Conservation (phyloP, 2,888 invertebrate species). For the Cloeon dipterum region DNA sequence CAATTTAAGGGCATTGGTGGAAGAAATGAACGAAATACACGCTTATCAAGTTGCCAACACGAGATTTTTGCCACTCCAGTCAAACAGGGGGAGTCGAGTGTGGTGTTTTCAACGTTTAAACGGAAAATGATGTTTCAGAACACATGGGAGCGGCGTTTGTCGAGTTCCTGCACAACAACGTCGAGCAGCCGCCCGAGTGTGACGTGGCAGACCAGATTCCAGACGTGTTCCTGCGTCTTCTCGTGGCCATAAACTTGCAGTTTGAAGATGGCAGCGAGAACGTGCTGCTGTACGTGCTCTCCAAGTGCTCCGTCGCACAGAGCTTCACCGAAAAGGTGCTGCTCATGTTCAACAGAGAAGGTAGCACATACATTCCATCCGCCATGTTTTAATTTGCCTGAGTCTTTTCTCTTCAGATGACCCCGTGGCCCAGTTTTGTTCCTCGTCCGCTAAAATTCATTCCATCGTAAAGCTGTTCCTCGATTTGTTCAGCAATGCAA, state of each 20-base stretch:
- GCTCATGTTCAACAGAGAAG: conserved; percentile 72
- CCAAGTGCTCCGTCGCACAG: conserved; percentile 48
- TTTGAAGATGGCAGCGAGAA: conserved; percentile 39
- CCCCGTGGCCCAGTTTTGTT: conserved; percentile 28
- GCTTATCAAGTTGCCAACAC: too few species aligned
- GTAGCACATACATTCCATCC: conserved; percentile 20
- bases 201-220: conserved; percentile 68
- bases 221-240: conserved; percentile 59
- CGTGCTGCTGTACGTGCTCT: conserved; percentile 43
- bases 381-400: too few species aligned
- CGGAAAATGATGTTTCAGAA: conserved; percentile 28
- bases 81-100: too few species aligned
- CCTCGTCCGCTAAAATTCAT: conserved; percentile 34
- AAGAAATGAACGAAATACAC: too few species aligned
- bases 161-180: conserved; percentile 51
- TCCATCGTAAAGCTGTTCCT: conserved; percentile 72
- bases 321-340: conserved; percentile 78
- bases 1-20: too few species aligned
- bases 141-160: conserved; percentile 67
- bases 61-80: too few species aligned
- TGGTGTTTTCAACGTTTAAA: too few species aligned
- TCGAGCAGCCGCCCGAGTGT: conserved; percentile 56
- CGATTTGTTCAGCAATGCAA: conserved; percentile 57
- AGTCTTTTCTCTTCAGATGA: conserved; percentile 46
- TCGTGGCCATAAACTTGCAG: conserved; percentile 78